Base-by-base conservation (phyloP, 1,140 invertebrate genomes). In the Hermatobates lingyangjiaoensis region DNA sequence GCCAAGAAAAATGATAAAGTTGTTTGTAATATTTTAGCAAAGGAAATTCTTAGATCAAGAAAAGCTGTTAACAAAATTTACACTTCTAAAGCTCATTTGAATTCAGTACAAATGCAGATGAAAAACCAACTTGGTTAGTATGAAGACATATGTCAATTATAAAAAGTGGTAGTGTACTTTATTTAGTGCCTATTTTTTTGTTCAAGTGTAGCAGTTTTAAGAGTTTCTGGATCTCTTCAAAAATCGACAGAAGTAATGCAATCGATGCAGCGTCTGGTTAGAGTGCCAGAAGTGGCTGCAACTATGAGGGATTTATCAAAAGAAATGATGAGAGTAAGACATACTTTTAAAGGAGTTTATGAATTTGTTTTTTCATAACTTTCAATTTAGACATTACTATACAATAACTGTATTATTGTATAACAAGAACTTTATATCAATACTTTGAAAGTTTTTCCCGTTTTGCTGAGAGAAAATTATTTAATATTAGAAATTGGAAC, bases 291-390 rank as follows among this genome's bases (percentile, higher is more conserved):
- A 69, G 80, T 99, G 20, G 86, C 89, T 1, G 79, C 80, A 18
- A 94, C 90, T 0, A 98, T 98, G 95, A 78, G 90, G 62, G 94
- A 98, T 58, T 72, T 99, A 68, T 95, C 92, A 0, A 94, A 90
- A 68, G 94, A 98, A 75, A 97, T 98, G 93, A 97, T 94, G 87
- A 91, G 72, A 64, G 73, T 64, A 57, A 60, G 49, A 42, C 30
- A 34, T 34, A 34, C 7, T n/a, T n/a, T n/a, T n/a, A n/a, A n/a
- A n/a, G n/a, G n/a, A n/a, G n/a, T n/a, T n/a, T n/a, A n/a, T n/a
- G n/a, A n/a, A n/a, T n/a, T n/a, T n/a, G n/a, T n/a, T n/a, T n/a
- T n/a, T n/a, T n/a, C n/a, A n/a, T n/a, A n/a, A n/a, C n/a, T n/a
- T n/a, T n/a, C n/a, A n/a, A n/a, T n/a, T n/a, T n/a, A n/a, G n/a